A percentile compares a stretch with the other conserved stretches of the same genome.
These are phyloP conservation scores for Tetragonula carbonaria DNA, from an alignment of 2,888 invertebrate genomes.

Conservation along the genomic window DNA sequence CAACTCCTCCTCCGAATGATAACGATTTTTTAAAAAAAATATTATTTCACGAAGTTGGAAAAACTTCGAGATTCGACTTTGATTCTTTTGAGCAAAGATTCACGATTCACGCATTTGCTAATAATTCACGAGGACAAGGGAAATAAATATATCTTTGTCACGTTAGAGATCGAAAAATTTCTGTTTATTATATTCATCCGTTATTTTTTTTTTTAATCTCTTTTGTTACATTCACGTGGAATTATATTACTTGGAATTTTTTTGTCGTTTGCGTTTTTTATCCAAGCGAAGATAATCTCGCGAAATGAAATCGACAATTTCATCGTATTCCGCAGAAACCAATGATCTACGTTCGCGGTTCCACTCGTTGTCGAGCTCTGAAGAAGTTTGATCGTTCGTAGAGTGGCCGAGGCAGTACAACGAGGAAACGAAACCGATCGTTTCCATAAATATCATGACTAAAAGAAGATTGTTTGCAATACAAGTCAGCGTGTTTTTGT, in stretches of 20 bases:
- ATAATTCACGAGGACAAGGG: no score
- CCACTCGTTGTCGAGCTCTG: conserved; percentile 17
- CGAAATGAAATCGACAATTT: neutral
- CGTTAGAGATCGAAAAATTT: neutral
- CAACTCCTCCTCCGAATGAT: no score
- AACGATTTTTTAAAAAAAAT: no score
- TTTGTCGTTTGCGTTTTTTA: neutral
- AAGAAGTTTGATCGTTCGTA: conserved; percentile 13
- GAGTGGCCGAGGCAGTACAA: conserved; percentile 44
- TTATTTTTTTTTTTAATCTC: no score
- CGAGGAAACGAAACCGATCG: conserved; percentile 61
- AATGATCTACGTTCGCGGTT: conserved; percentile 3
- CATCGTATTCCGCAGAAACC: neutral
- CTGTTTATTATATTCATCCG: neutral
- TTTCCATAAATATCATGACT: conserved; percentile 72
- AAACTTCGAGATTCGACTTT: no score
- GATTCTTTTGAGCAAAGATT: no score
- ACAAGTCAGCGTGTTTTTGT: conserved; percentile 57
- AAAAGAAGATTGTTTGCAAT: conserved; percentile 73
- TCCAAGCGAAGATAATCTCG: neutral
- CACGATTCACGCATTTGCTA: no score
- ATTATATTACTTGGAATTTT: neutral
- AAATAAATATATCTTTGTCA: no score
- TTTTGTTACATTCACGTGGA: neutral
- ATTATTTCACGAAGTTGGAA: no score